Evolutionary conservation across 1,140 invertebrate species (phyloP).

Genomic region (Sitobion miscanthi): DNA sequence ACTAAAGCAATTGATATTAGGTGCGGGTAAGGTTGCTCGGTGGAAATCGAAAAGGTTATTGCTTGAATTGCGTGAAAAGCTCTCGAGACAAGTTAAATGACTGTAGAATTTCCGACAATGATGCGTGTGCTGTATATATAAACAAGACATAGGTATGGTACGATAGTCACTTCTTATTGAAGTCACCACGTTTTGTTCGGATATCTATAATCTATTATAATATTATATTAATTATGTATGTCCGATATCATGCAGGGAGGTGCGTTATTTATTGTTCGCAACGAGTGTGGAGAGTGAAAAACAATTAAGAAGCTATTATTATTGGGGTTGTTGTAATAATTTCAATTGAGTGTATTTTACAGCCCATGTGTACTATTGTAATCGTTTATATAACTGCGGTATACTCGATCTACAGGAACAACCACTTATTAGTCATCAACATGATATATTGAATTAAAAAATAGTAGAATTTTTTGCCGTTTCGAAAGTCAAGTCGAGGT

Average conservation of each 20-base stretch:
- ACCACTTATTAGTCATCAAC: not conserved
- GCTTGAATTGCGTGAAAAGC: not conserved
- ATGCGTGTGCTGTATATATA: not conserved
- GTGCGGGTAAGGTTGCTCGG: not conserved
- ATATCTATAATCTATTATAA: not conserved
- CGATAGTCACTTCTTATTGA: not conserved
- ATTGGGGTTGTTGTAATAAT: not conserved
- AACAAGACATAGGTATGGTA: not conserved
- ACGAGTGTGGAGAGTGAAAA: not conserved
- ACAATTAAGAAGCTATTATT: not conserved
- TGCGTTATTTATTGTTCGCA: not conserved
- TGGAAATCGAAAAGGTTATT: not conserved
- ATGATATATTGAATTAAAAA: not conserved
- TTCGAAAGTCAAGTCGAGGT: not conserved
- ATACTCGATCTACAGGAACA: not conserved
- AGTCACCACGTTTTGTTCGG: too few relatives aligned
- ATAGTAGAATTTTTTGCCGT: not conserved
- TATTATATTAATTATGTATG: not conserved
- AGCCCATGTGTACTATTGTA: not conserved
- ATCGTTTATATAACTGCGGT: not conserved
- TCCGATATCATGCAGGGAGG: not conserved
- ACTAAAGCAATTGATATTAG: not conserved
- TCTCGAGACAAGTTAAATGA: not conserved
- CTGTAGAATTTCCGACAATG: not conserved
- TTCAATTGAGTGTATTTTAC: not conserved